These are phyloP conservation scores for Lophura swinhoii DNA, from an alignment of 2,797 vertebrate species.

Conservation along the genomic window DNA sequence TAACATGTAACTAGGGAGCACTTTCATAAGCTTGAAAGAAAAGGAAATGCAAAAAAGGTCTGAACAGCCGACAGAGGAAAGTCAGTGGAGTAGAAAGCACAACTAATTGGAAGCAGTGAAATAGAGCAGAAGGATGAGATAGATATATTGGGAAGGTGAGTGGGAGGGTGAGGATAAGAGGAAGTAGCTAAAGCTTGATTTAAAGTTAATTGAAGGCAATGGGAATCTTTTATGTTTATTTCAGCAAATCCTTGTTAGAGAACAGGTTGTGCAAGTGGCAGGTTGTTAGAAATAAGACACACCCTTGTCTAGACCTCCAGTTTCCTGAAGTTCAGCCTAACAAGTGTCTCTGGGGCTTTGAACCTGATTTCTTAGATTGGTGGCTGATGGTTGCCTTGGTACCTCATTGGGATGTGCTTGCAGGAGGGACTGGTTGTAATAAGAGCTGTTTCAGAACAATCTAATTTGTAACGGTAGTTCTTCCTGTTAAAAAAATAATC, in stretches of 20 bases:
- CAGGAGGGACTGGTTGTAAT: neutral
- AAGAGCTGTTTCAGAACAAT: neutral
- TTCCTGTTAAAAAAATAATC: neutral
- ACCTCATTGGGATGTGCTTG: neutral
- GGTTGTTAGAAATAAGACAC: conserved; percentile 23
- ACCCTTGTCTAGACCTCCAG: conserved; percentile 15
- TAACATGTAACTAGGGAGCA: neutral
- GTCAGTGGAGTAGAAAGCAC: neutral
- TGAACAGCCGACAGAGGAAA: neutral
- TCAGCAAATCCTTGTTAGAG: conserved; percentile 22
- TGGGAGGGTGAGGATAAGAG: conserved; percentile 43
- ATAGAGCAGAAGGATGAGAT: conserved; percentile 30
- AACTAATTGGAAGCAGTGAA: conserved; percentile 37
- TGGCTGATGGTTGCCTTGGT: neutral
- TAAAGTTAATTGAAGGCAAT: conserved; percentile 48
- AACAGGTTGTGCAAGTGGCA: conserved; percentile 11
- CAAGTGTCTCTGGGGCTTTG: neutral
- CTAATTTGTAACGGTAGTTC: neutral
- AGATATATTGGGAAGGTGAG: conserved; percentile 39
- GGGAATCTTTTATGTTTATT: conserved; percentile 46
- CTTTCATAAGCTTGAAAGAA: neutral
- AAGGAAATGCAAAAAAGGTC: neutral
- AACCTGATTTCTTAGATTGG: neutral
- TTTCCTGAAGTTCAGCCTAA: conserved; percentile 6
- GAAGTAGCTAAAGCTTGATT: conserved; percentile 35